These are phyloP conservation scores for Philonicus albiceps DNA, from an alignment of 2,888 invertebrate genomes.

Conservation along the genomic window DNA sequence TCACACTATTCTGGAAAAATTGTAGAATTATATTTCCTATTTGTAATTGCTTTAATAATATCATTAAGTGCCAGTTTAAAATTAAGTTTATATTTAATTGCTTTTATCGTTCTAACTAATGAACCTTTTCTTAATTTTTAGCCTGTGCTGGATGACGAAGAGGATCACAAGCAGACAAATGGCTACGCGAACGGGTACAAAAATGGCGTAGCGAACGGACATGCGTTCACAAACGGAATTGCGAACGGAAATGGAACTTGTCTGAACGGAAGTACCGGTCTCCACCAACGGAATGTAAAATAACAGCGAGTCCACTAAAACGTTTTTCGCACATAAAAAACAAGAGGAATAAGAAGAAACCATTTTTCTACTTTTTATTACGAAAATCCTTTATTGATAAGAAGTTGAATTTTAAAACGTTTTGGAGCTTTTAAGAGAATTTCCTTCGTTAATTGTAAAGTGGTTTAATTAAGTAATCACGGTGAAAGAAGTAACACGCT, in stretches of 20 bases:
- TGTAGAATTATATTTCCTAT: not conserved
- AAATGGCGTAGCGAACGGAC: constrained; percentile 55
- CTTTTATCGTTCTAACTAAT: not conserved
- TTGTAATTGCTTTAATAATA: not conserved
- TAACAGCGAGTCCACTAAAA: constrained; percentile 53
- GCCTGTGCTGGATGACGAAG: constrained; percentile 72
- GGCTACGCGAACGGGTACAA: constrained; percentile 58
- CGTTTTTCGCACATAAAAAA: not conserved
- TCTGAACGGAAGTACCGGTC: constrained; percentile 54
- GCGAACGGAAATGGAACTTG: constrained; percentile 58
- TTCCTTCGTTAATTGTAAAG: not conserved
- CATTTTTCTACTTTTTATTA: constrained; percentile 31
- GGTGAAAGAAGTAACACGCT: constrained; percentile 13
- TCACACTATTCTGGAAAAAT: no score
- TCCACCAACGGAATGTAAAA: constrained; percentile 63
- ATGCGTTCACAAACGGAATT: constrained; percentile 58
- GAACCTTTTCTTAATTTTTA: constrained; percentile 59
- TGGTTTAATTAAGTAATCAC: not conserved
- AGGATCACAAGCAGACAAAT: constrained; percentile 56
- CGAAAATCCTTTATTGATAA: not conserved
- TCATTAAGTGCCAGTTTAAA: not conserved
- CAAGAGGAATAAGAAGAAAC: not conserved
- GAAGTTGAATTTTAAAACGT: not conserved
- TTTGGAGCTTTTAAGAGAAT: not conserved
- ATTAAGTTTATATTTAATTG: not conserved